phyloP scores from a whole-genome alignment of 2,888 invertebrate genomes.

The Melanostoma mellinum region DNA sequence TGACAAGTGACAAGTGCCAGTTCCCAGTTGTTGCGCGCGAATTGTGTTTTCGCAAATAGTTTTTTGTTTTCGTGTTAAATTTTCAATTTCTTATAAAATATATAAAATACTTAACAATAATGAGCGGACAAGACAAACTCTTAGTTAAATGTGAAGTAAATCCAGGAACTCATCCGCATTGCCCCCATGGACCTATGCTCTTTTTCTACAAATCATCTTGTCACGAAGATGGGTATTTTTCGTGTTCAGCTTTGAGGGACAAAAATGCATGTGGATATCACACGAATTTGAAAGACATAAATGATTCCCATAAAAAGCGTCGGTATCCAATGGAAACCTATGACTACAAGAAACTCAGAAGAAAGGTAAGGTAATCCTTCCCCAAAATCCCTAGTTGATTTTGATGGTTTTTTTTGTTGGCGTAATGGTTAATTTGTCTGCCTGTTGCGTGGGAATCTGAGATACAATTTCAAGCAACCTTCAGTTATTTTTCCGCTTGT shows the following conservation, averaged over 20 bases:
- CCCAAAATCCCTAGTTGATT: background rate
- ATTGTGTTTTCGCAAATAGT: no score
- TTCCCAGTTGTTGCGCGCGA: no score
- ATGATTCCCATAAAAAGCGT: constrained; percentile 50
- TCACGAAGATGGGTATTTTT: constrained; percentile 84
- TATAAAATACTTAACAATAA: background rate
- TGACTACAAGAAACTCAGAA: constrained; percentile 60
- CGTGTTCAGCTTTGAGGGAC: constrained; percentile 92
- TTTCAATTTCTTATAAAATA: no score
- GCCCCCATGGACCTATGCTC: constrained; percentile 90
- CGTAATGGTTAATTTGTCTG: no score
- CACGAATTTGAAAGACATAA: constrained; percentile 79
- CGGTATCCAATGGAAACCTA: constrained; percentile 66
- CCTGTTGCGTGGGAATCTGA: no score
- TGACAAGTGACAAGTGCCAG: no score
- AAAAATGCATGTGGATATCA: constrained; percentile 90
- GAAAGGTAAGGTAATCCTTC: constrained; percentile 56
- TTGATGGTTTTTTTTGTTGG: constrained; percentile 15
- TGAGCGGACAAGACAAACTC: constrained; percentile 68
- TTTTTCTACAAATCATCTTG: constrained; percentile 84
- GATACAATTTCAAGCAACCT: no score
- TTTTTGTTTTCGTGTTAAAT: no score
- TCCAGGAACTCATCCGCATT: constrained; percentile 86
- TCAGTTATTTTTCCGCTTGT: no score
- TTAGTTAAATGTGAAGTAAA: constrained; percentile 82